Conservation (phyloP, 2,113 vertebrate species). For the Athene noctua region DNA sequence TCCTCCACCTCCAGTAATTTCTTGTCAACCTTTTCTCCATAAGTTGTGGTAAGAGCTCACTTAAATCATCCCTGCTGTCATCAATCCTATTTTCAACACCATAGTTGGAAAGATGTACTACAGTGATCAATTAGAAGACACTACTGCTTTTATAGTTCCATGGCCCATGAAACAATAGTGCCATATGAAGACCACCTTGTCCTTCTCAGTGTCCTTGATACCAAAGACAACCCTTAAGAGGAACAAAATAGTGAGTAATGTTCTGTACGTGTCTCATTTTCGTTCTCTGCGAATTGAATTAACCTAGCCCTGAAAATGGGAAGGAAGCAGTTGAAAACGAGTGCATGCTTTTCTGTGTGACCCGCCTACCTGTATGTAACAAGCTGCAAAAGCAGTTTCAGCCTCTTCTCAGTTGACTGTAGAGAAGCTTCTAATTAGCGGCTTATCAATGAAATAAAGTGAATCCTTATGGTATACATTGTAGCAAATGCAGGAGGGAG, state of each 20-base stretch:
- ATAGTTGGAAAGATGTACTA: constrained; percentile 35
- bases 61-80: constrained; percentile 33
- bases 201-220: constrained; percentile 29
- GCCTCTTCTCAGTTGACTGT: background rate
- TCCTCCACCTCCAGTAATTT: constrained; percentile 24
- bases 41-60: background rate
- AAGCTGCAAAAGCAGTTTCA: background rate
- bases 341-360: background rate
- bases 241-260: background rate
- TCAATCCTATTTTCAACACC: background rate
- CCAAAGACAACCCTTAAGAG: background rate
- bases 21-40: background rate
- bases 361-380: background rate
- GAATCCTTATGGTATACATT: background rate
- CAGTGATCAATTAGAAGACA: constrained; percentile 46
- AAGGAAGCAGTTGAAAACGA: background rate
- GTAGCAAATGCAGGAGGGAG: background rate
- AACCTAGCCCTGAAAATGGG: background rate
- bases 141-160: constrained; percentile 12
- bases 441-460: background rate
- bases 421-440: background rate
- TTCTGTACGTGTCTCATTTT: background rate
- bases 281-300: background rate
- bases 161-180: constrained; percentile 33
- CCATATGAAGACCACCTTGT: background rate